Evolutionary conservation across 2,113 vertebrate genomes (phyloP), one percentile per base, ranked within the genome.

Genomic region (Leucoraja erinaceus): DNA sequence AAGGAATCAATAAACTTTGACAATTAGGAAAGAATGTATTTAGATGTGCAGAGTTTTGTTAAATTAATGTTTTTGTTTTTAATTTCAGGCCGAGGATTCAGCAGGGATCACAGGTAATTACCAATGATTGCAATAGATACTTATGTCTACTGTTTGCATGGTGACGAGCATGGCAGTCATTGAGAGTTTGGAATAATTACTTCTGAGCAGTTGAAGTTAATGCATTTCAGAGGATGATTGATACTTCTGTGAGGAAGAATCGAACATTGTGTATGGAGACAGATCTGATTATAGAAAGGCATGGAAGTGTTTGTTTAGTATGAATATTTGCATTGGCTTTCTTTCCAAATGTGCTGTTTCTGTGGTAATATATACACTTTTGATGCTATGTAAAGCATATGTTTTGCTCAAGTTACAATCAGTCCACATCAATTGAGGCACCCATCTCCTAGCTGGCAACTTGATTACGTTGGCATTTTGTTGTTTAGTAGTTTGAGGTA

Each of bases 41-140:
- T 10, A 3, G 18, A 90, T 66, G 33, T 38, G 28, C 3, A 63
- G 81, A 90, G 31, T 70, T 90, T 38, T 28, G 20, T 91, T 47
- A 74, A 72, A 72, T 25, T 70, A 22, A 38, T 91, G 38, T 47
- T 47, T 47, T 47, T 47, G 38, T 91, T 70, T 91, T 91, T 54
- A 22, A 38, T 91, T 91, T 91, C 90, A 91, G 90, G 66, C 59
- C 5, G 66, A 74, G 3, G 68, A 91, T 91, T 91, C 70, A 72
- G 72, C 68, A 10, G 33, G 66, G 66, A 72, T 91, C 20, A 54
- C 90, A 91, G 90, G 90, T 91, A 91, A 91, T 91, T 91, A 66
- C 12, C 16, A 66, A 18, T 63, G 20, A 38, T 72, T 20, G 70
- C 70, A 25, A 8, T 61, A 86, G 28, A 86, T 47, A 47, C 38